Evolutionary conservation across 2,797 vertebrate genomes (phyloP).

Genomic region (Argentina silus): DNA sequence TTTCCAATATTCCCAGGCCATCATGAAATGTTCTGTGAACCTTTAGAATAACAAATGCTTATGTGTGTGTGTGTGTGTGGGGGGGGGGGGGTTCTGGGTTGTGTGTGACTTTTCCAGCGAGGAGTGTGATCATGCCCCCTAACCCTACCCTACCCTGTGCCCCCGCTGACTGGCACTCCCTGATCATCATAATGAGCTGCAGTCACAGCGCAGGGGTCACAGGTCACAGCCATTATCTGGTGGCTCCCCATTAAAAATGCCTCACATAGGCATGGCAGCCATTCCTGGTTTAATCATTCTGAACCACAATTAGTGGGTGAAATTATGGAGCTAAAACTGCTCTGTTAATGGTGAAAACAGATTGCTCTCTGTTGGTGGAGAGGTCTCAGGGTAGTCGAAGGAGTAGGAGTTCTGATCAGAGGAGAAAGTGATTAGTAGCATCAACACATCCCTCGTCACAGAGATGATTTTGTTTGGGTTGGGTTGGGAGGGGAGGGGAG

Average conservation of each 20-base stretch:
- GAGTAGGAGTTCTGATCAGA: conserved; percentile 54
- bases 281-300: conserved; percentile 44
- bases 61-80: conserved; percentile 46
- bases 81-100: not conserved
- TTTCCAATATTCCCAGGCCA: not conserved
- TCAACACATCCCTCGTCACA: conserved; percentile 60
- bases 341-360: conserved; percentile 45
- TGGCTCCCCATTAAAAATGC: conserved; percentile 73
- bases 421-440: conserved; percentile 68
- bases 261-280: conserved; percentile 53
- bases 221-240: conserved; percentile 77
- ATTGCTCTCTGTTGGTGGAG: not conserved
- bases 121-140: conserved; percentile 53
- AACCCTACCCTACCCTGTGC: conserved; percentile 44
- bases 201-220: conserved; percentile 72
- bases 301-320: conserved; percentile 60
- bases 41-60: not conserved
- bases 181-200: conserved; percentile 75
- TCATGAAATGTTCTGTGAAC: conserved; percentile 1
- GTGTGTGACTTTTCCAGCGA: not conserved
- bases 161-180: conserved; percentile 63
- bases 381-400: conserved; percentile 31
- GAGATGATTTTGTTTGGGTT: conserved; percentile 62
- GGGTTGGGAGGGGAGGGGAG: conserved; percentile 21
- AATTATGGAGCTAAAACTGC: conserved; percentile 65